These are phyloP conservation scores for Diorhabda carinulata DNA, from an alignment of 1,140 invertebrate genomes.

Conservation along the genomic window DNA sequence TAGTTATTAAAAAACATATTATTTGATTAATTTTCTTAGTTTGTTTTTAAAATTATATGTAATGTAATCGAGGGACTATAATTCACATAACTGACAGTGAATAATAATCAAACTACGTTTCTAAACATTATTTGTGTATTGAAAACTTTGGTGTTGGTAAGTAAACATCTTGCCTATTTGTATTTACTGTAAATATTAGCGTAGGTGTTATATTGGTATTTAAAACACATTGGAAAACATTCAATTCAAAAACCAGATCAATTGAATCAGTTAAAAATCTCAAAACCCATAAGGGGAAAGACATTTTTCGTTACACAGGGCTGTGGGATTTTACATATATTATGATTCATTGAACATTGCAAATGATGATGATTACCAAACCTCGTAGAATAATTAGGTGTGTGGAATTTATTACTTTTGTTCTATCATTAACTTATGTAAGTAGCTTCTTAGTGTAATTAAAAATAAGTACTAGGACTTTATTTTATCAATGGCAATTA, in stretches of 20 bases:
- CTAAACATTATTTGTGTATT: neutral
- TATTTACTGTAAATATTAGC: neutral
- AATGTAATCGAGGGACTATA: too few species aligned
- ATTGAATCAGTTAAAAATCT: neutral
- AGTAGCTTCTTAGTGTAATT: neutral
- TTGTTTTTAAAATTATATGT: neutral
- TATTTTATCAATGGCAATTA: too few species aligned
- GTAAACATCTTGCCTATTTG: neutral
- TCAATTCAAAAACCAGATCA: neutral
- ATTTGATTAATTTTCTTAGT: neutral
- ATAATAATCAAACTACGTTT: too few species aligned
- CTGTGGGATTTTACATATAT: neutral
- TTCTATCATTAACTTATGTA: slow-evolving; percentile 3
- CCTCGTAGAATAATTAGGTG: neutral
- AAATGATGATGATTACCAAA: slow-evolving; percentile 1
- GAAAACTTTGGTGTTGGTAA: neutral
- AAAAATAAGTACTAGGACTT: too few species aligned
- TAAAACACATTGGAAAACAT: neutral
- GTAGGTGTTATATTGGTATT: neutral
- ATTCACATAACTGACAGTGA: too few species aligned
- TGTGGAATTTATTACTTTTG: neutral
- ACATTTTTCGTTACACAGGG: neutral
- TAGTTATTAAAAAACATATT: neutral
- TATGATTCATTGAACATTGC: neutral
- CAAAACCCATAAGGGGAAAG: neutral